Conservation (phyloP, 2,797 vertebrate genomes). For the Lepus townsendii region DNA sequence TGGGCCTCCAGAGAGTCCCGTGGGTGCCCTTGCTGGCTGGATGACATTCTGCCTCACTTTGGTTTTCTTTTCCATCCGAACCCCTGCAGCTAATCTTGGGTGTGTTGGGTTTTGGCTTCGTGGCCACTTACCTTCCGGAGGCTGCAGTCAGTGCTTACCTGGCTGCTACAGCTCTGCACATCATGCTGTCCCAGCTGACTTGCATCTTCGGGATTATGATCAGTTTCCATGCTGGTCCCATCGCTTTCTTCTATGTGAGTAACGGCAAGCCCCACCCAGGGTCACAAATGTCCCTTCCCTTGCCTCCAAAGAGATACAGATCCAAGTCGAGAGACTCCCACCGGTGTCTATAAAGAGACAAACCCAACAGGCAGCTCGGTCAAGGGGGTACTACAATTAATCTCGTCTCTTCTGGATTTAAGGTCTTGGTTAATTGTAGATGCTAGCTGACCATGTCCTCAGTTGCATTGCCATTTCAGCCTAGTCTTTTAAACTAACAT, state of each 20-base stretch:
- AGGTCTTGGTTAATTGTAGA: neutral
- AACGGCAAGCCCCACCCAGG: neutral
- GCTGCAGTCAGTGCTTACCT: constrained; percentile 82
- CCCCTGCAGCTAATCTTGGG: constrained; percentile 82
- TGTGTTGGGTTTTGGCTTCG: constrained; percentile 80
- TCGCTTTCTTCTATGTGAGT: constrained; percentile 87
- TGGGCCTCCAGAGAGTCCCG: neutral
- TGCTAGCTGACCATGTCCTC: neutral
- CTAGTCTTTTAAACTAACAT: constrained; percentile 21
- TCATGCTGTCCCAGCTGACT: constrained; percentile 83
- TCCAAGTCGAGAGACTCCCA: neutral
- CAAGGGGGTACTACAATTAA: neutral
- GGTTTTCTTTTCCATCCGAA: constrained; percentile 23
- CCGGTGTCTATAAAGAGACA: neutral
- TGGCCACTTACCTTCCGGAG: constrained; percentile 81
- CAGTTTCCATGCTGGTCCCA: constrained; percentile 79
- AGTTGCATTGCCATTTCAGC: neutral
- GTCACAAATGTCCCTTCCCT: neutral
- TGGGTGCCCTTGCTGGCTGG: neutral
- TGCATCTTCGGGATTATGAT: constrained; percentile 82
- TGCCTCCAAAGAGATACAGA: neutral
- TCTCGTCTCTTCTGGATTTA: neutral
- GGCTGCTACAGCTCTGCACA: constrained; percentile 79
- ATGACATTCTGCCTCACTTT: neutral
- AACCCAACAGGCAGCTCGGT: neutral